These are phyloP conservation scores for Cryptosula pallasiana DNA, from an alignment of 2,888 invertebrate species.

Conservation along the genomic window DNA sequence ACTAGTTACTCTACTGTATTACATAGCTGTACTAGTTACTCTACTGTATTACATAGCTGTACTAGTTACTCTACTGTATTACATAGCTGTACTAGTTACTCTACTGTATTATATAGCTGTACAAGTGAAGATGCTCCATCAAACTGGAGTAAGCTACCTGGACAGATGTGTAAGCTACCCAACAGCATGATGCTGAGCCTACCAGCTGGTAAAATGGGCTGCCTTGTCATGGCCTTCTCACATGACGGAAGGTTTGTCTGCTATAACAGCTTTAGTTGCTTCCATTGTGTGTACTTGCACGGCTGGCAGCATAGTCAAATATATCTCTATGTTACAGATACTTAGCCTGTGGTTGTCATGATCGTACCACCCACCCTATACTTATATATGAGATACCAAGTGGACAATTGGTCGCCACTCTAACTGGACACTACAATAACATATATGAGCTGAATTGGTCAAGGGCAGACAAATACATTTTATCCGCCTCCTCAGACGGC, in stretches of 20 bases:
- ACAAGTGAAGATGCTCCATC: slow-evolving; percentile 14
- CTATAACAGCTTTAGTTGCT: not conserved
- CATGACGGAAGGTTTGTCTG: slow-evolving; percentile 47
- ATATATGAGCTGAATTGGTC: slow-evolving; percentile 65
- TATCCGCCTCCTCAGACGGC: slow-evolving; percentile 67
- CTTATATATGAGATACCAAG: slow-evolving; percentile 58
- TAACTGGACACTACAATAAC: slow-evolving; percentile 62
- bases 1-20: too few species aligned
- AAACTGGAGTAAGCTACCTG: slow-evolving; percentile 58
- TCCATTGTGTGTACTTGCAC: not conserved
- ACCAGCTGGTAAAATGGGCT: slow-evolving; percentile 46
- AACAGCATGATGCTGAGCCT: slow-evolving; percentile 51
- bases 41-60: too few species aligned
- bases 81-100: too few species aligned
- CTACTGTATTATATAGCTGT: too few species aligned
- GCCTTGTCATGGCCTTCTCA: slow-evolving; percentile 51
- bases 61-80: too few species aligned
- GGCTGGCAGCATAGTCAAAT: too few species aligned
- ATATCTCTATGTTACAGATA: slow-evolving; percentile 31
- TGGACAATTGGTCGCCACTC: slow-evolving; percentile 52
- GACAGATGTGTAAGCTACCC: slow-evolving; percentile 63
- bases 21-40: too few species aligned
- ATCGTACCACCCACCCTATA: slow-evolving; percentile 57
- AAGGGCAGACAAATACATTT: slow-evolving; percentile 56
- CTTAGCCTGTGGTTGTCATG: slow-evolving; percentile 59